Conservation (phyloP, 2,888 invertebrate genomes). For the Meteorus cinctellus region DNA sequence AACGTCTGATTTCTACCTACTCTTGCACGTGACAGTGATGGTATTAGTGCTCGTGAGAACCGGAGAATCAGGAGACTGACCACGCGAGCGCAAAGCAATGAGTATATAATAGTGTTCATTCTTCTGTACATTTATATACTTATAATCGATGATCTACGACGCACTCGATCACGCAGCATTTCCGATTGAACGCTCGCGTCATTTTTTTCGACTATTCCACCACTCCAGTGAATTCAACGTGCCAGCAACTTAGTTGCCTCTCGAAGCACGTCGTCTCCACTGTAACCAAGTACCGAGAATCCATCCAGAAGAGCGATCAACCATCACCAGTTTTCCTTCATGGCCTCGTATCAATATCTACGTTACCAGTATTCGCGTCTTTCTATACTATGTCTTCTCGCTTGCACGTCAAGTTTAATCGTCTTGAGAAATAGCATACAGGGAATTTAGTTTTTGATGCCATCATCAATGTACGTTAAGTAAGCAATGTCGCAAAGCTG, state of each 20-base stretch:
- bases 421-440: not conserved
- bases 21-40: constrained; percentile 10
- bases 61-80: constrained; percentile 13
- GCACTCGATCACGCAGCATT: constrained; percentile 21
- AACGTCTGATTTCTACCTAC: constrained; percentile 34
- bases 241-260: constrained; percentile 68
- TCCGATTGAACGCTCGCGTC: constrained; percentile 10
- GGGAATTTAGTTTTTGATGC: constrained; percentile 1
- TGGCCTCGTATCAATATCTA: constrained; percentile 62
- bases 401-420: not conserved
- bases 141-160: constrained; percentile 11
- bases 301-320: constrained; percentile 50
- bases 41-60: constrained; percentile 37
- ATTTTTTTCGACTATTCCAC: constrained; percentile 20
- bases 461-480: constrained; percentile 2
- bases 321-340: constrained; percentile 41
- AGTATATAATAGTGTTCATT: not conserved
- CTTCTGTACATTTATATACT: not conserved
- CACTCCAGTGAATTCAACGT: constrained; percentile 49
- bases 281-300: constrained; percentile 66
- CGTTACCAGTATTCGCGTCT: constrained; percentile 57
- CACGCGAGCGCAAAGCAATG: constrained; percentile 12
- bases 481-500: constrained; percentile 26
- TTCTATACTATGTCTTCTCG: constrained; percentile 12
- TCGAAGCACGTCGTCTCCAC: constrained; percentile 68